Base-by-base conservation (phyloP, 2,113 vertebrate genomes). In the Grammomys dolichurus region DNA sequence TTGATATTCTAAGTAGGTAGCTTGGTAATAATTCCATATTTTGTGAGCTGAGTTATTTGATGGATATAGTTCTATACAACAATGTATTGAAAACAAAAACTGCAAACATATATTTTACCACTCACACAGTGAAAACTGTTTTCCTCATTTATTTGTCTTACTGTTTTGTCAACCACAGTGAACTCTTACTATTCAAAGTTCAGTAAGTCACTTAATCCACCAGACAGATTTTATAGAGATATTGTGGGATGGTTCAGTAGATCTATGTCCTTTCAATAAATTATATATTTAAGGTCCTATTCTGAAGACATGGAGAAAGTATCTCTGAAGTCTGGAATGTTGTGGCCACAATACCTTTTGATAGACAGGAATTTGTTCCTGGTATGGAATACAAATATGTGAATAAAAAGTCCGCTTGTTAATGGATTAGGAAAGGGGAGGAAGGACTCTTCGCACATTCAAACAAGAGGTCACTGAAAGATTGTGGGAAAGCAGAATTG, bases 1-100 rank as follows among this genome's bases (percentile, higher is more conserved):
- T 75, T 96, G 78, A 36, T 43, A 87, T 24, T 96, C 75, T 69
- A 75, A 84, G 77, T 63, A 75, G 33, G 56, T 67, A 78, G n/a
- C 56, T 78, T n/a, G 26, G 5, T 67, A 90, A 65, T 24, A 60
- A 60, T 82, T 84, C 63, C 87, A 0, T 91, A 54, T 84, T 33
- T 10, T 73, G 13, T 73, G 51, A 93, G 13, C 10, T 24, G 22
- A 84, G 10, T 94, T 90, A 73, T 73, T 90, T 82, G 69, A 92
- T 56, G 31, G 2, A 33, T n/a, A 88, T 3, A 94, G 7, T 82
- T 92, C 70, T 28, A 90, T 26, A 60, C 20, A 89, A 2, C 11
- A 94, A 31, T 17, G 80, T 17, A n/a, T 76, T 60, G 75, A 78
- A 70, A 91, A 63, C 11, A 76, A 51, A 56, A 46, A 63, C 77